phyloP scores from a whole-genome alignment of 53 echinoderm and acorn worm species.

The Arbacia lixula region DNA sequence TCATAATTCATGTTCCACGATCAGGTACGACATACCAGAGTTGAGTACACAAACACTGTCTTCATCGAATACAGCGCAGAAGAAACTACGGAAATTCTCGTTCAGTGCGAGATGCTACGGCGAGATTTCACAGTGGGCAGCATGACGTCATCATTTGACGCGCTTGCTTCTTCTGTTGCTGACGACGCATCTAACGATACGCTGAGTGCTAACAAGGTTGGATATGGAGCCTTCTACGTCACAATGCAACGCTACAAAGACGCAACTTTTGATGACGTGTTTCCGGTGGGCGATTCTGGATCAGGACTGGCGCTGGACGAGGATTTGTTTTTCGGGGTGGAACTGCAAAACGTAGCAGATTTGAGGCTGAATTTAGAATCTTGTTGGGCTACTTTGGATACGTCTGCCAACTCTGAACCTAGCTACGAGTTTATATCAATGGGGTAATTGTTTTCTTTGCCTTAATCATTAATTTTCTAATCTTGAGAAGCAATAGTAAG shows the following conservation, averaged over 20 bases:
- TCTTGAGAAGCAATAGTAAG: too few species aligned
- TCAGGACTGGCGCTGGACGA: background rate
- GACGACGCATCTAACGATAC: conserved; percentile 12
- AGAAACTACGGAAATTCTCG: conserved; percentile 24
- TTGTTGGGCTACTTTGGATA: conserved; percentile 22
- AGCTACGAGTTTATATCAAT: conserved; percentile 27
- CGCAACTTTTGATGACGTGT: background rate
- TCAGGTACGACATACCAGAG: background rate
- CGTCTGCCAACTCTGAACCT: conserved; percentile 2
- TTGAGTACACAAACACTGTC: conserved; percentile 20
- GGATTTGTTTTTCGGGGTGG: conserved; percentile 19
- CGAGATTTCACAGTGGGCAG: conserved; percentile 31
- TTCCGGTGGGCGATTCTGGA: background rate
- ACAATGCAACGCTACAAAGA: conserved; percentile 8
- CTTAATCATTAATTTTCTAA: too few species aligned
- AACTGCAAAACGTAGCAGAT: conserved; percentile 1
- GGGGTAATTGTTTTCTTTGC: background rate
- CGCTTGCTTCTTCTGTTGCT: background rate
- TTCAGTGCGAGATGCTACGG: conserved; percentile 37
- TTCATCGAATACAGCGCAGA: conserved; percentile 12
- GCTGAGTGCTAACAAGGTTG: background rate
- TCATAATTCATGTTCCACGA: background rate
- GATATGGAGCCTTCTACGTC: conserved; percentile 22
- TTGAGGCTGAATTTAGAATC: conserved; percentile 45
- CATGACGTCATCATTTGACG: background rate